Evolutionary conservation across 1,140 invertebrate species (phyloP), one percentile per base, ranked within the genome.

Genomic region (Aplysia californica): DNA sequence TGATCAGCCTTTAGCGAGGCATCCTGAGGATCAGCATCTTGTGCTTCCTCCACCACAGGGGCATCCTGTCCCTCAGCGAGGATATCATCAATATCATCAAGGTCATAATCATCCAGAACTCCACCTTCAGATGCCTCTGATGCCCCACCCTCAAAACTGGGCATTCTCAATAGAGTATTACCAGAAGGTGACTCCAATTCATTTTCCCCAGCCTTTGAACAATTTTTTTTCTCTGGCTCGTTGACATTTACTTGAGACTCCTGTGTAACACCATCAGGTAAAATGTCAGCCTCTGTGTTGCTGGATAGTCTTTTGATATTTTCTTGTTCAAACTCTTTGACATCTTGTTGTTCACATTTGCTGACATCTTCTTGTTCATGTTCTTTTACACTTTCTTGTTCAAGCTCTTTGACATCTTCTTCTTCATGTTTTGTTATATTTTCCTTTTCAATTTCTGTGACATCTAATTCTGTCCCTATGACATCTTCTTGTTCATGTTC

Each of bases 21-120:
- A n/a, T n/a, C n/a, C n/a, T n/a, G n/a, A n/a, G n/a, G n/a, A n/a
- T n/a, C n/a, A n/a, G n/a, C n/a, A n/a, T n/a, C n/a, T n/a, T n/a
- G n/a, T n/a, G n/a, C n/a, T n/a, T n/a, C n/a, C n/a, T n/a, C n/a
- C n/a, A n/a, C n/a, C n/a, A n/a, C n/a, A n/a, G n/a, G n/a, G n/a
- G n/a, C n/a, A n/a, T n/a, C n/a, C n/a, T n/a, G n/a, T n/a, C n/a
- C n/a, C n/a, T n/a, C n/a, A n/a, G n/a, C n/a, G n/a, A n/a, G n/a
- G n/a, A n/a, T n/a, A n/a, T 79, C 80, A 73, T 77, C 78, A 56
- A 81, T 81, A 66, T 81, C 80, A 61, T 81, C 80, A 71, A 81
- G 69, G 64, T 76, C 75, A 65, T 81, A 81, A 21, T 66, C 80
- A 66, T 79, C 77, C 44, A 41, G 20, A 36, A 66, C 50, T 15